phyloP scores from a whole-genome alignment of 1,140 invertebrate genomes.

The Chelonus insularis region DNA sequence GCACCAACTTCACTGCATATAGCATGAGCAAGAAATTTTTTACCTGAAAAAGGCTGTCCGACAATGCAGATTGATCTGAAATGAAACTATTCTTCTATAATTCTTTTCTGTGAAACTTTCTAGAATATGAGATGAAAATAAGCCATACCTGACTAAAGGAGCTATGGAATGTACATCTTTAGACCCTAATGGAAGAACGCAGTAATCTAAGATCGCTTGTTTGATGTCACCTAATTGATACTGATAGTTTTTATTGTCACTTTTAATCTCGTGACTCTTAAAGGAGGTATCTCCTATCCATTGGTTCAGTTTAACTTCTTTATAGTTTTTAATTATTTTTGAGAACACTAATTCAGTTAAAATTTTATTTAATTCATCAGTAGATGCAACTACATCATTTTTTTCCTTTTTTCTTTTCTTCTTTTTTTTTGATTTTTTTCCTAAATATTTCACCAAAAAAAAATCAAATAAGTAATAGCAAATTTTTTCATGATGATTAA shows the following conservation, averaged over 20 bases:
- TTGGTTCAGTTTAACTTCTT: conserved; percentile 35
- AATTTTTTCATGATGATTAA: no score
- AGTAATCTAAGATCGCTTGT: conserved; percentile 67
- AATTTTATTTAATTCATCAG: conserved; percentile 58
- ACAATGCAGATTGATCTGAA: conserved; percentile 62
- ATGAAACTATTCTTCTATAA: no score
- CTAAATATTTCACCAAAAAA: no score
- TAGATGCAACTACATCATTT: conserved; percentile 62
- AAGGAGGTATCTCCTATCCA: conserved; percentile 53
- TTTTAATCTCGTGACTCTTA: no score
- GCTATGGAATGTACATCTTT: conserved; percentile 61
- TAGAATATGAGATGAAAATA: no score
- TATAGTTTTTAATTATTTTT: conserved; percentile 47
- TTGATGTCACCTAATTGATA: conserved; percentile 60
- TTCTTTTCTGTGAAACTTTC: no score
- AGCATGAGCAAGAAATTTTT: conserved; percentile 64
- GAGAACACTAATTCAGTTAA: conserved; percentile 65
- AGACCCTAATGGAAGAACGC: conserved; percentile 67
- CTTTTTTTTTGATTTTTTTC: conserved; percentile 50
- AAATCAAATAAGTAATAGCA: no score
- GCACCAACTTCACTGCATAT: conserved; percentile 66
- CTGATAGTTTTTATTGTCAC: conserved; percentile 35
- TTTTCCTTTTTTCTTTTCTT: conserved; percentile 56
- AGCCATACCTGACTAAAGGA: no score
- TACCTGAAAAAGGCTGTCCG: conserved; percentile 63